Evolutionary conservation across 2,888 invertebrate genomes (phyloP).

Genomic region (Scelioninae gen. 2): DNA sequence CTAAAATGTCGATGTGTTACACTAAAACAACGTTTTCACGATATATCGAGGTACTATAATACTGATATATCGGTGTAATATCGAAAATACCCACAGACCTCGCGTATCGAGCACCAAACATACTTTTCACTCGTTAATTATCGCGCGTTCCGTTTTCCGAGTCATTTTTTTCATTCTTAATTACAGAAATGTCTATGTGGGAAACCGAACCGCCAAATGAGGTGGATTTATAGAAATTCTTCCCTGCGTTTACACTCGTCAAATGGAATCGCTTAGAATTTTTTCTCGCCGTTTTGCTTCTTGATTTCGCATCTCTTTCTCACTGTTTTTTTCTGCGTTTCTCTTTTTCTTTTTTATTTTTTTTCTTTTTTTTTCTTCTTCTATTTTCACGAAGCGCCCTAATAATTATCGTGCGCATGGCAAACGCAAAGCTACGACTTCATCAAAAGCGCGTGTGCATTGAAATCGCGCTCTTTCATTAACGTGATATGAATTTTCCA

Average conservation of each 20-base stretch:
- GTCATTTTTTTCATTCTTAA: no score
- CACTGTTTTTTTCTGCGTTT: not conserved
- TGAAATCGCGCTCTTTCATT: constrained; percentile 57
- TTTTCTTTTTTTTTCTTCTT: not conserved
- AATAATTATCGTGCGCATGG: constrained; percentile 48
- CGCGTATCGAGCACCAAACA: constrained; percentile 21
- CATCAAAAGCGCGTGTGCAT: constrained; percentile 53
- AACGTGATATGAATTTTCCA: constrained; percentile 58
- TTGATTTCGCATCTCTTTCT: constrained; percentile 5
- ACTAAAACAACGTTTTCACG: no score
- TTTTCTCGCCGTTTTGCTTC: not conserved
- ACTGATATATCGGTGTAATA: no score
- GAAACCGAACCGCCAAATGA: not conserved
- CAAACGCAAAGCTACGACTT: constrained; percentile 50
- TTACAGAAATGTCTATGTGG: constrained; percentile 11
- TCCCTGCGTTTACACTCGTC: constrained; percentile 8
- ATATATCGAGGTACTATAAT: no score
- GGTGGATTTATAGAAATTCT: constrained; percentile 2
- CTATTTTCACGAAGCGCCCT: constrained; percentile 17
- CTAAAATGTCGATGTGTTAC: no score
- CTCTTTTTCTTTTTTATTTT: constrained; percentile 8
- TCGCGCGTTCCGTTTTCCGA: constrained; percentile 14
- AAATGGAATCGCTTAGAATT: constrained; percentile 10
- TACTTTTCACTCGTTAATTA: constrained; percentile 17
- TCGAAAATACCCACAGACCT: not conserved